Evolutionary conservation across 37 sponge, comb jelly and placozoan species (phyloP), one percentile per base, ranked within the genome.

Genomic region (Oscarella lobularis): DNA sequence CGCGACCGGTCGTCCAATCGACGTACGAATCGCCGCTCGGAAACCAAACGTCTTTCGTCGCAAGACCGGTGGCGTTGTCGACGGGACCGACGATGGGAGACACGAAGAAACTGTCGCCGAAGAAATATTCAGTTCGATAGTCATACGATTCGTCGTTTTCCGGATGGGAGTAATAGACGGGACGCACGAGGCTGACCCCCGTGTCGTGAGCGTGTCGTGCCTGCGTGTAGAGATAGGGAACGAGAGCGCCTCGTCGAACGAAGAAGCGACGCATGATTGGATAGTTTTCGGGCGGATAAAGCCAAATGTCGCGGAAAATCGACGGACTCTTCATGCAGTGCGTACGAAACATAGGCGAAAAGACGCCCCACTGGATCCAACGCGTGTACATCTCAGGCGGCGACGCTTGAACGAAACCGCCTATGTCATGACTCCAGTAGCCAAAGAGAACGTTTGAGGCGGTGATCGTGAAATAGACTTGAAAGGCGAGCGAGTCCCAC

Each of bases 391-490:
- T 79, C 37, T 88, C 89, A 9, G 89, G 85, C 1, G 89, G 82
- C 9, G 85, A 40, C 0, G 76, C 80, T 3, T 29, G 3, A 30
- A 74, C 36, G 74, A 84, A 85, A 3, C 89, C 89, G 0, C 89
- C 89, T 31, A 88, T 27, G 67, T 88, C 89, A 78, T 88, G 89
- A 81, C 85, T 84, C 89, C 89, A 88, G 79, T 84, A 88, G 32
- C 85, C 89, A 78, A 78, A 88, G 5, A 65, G 79, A 32, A 88
- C 89, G 73, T 88, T 88, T 4, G 85, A 69, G 32, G 89, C 89
- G 33, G 38, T 76, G n/a, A 88, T 39, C 3, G 89, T 88, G 77
- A 88, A 88, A 33, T 76, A 71, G 72, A 88, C 89, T 76, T 88
- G 89, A 76, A 83, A 88, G 5, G 78, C 39, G 30, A 88, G 74